phyloP scores from a whole-genome alignment of 2,113 vertebrate genomes.

The Triplophysa tibetana region DNA sequence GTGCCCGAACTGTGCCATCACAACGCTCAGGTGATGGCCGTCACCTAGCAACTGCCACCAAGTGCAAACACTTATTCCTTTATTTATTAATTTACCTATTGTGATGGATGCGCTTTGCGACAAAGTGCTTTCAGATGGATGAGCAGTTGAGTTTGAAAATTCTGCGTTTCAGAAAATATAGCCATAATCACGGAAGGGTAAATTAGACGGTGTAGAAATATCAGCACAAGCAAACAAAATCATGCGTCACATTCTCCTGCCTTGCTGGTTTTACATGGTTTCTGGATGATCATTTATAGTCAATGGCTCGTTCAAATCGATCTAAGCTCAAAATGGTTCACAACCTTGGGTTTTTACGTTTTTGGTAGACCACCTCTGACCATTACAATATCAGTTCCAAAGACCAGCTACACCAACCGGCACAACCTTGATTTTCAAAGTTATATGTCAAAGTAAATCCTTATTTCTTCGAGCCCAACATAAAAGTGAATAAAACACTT shows the following conservation, averaged over 20 bases:
- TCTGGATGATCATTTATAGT: neutral
- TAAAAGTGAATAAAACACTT: constrained; percentile 12
- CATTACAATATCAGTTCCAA: neutral
- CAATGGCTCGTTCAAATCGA: neutral
- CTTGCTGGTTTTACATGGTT: neutral
- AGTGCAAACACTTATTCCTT: constrained; percentile 54
- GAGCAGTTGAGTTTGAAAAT: neutral
- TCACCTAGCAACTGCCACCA: constrained; percentile 72
- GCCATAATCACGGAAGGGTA: neutral
- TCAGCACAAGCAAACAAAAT: neutral
- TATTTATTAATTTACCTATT: constrained; percentile 41
- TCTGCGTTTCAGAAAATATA: constrained; percentile 7
- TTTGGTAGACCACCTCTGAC: too few relatives aligned
- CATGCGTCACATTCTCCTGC: neutral
- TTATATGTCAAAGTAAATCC: constrained; percentile 18
- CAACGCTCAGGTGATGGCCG: constrained; percentile 45
- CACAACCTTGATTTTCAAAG: too few relatives aligned
- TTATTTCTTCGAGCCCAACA: constrained; percentile 15
- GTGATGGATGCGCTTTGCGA: constrained; percentile 25
- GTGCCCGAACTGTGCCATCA: constrained; percentile 39
- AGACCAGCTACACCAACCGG: neutral
- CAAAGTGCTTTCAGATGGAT: constrained; percentile 53
- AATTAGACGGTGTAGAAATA: neutral
- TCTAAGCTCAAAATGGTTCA: too few relatives aligned
- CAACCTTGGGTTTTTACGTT: too few relatives aligned